Evolutionary conservation across 2,888 invertebrate genomes (phyloP), one percentile per base, ranked within the genome.

Genomic region (Xanthorhoe designata): DNA sequence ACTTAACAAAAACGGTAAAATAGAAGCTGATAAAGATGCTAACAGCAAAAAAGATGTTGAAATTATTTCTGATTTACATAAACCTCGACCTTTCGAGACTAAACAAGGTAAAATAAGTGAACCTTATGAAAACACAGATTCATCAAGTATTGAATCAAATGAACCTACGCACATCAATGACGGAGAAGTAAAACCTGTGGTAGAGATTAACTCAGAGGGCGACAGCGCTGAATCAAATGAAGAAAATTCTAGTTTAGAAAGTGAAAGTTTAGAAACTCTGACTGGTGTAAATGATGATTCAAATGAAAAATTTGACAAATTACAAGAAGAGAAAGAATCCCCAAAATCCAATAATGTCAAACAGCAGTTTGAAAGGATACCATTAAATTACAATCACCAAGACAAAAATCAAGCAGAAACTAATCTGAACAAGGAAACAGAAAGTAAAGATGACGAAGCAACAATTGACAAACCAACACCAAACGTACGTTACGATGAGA

Each of bases 331-430:
- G 17, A 77, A 76, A 29, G 66, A 66, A 18, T 35, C 72, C 61
- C 54, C 59, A 58, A 68, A 75, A 66, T 79, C 78, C 64, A 79
- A 63, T 62, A 83, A 92, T 69, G 80, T 91, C 1, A 92, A 92
- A 78, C 85, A 92, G 78, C 84, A 92, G 70, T 91, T 94, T 79
- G 92, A 94, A 84, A 85, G 91, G 75, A 90, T 92, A 66, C 94
- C 94, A 5, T 75, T 88, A 58, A 80, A 91, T 81, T 92, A 94
- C 69, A 91, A 90, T 65, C 91, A 91, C 65, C 81, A 78, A 75
- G 75, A 68, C 60, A 79, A 59, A 71, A 60, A 80, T 53, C 69
- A 76, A 60, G 69, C 70, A 50, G 67, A 64, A 55, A 65, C 61
- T 24, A 18, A 60, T 18, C 32, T 56, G 24, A 19, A 61, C 66